phyloP scores from a whole-genome alignment of 2,888 invertebrate species.

The Eupithecia subfuscata region DNA sequence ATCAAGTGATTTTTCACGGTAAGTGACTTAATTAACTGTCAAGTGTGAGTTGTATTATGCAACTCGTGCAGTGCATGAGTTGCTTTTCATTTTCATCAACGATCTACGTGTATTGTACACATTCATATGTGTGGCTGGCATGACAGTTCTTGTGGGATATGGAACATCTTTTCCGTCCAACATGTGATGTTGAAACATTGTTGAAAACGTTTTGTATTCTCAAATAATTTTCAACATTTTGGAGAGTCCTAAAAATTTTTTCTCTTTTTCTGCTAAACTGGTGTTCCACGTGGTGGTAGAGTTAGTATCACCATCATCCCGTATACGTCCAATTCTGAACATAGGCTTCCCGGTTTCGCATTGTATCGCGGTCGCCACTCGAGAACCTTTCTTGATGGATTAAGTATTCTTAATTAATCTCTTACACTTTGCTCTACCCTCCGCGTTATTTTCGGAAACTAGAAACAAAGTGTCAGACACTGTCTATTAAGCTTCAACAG shows the following conservation, averaged over 20 bases:
- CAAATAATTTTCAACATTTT: too few species aligned
- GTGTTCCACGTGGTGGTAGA: background rate
- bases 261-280: background rate
- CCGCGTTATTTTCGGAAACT: background rate
- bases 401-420: background rate
- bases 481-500: background rate
- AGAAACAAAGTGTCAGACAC: background rate
- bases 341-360: too few species aligned
- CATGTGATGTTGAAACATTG: background rate
- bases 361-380: too few species aligned
- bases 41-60: background rate
- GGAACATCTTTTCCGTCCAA: background rate
- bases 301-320: background rate
- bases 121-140: background rate
- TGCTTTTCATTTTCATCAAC: background rate
- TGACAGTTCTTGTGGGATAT: background rate
- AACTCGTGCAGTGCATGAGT: background rate
- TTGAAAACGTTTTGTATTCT: background rate
- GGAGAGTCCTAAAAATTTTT: background rate
- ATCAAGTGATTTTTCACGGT: slow-evolving; percentile 1
- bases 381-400: too few species aligned
- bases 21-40: background rate
- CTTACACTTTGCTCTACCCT: background rate
- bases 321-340: too few species aligned
- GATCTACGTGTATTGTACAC: background rate